Percentiles rank a stretch among this genome's conserved stretches.
These are phyloP conservation scores for Podotricha telesiphe DNA, from an alignment of 2,888 invertebrate genomes.

Conservation along the genomic window DNA sequence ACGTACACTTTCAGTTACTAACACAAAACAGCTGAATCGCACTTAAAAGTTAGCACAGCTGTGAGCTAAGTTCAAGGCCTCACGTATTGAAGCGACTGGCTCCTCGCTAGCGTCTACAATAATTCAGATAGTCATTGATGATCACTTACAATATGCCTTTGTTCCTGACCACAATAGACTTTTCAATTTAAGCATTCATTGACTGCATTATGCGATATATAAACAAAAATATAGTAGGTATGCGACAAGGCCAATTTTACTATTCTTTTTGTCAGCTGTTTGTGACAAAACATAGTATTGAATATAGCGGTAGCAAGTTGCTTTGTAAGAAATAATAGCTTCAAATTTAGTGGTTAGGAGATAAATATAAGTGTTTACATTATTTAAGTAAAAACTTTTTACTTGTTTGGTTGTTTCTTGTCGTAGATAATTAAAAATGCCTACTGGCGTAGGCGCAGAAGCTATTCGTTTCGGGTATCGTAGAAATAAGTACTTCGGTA, in stretches of 20 bases:
- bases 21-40: conserved; percentile 34
- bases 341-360: conserved; percentile 8
- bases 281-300: conserved; percentile 25
- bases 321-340: conserved; percentile 23
- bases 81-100: conserved; percentile 36
- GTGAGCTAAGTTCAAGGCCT: conserved; percentile 73
- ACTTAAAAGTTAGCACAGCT: conserved; percentile 46
- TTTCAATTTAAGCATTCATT: conserved; percentile 48
- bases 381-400: conserved; percentile 3
- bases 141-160: conserved; percentile 49
- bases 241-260: conserved; percentile 44
- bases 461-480: neutral
- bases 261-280: conserved; percentile 36
- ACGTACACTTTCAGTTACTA: conserved; percentile 18
- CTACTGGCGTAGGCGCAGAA: neutral
- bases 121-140: conserved; percentile 50
- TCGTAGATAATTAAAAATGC: neutral
- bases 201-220: conserved; percentile 45
- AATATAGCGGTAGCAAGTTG: conserved; percentile 22
- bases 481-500: neutral
- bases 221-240: conserved; percentile 42
- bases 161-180: conserved; percentile 48
- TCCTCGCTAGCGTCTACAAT: conserved; percentile 43
- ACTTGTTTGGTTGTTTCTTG: conserved; percentile 11
- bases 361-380: neutral